Conservation (phyloP, 2,797 vertebrate genomes). For the Thripadectes ignobilis region DNA sequence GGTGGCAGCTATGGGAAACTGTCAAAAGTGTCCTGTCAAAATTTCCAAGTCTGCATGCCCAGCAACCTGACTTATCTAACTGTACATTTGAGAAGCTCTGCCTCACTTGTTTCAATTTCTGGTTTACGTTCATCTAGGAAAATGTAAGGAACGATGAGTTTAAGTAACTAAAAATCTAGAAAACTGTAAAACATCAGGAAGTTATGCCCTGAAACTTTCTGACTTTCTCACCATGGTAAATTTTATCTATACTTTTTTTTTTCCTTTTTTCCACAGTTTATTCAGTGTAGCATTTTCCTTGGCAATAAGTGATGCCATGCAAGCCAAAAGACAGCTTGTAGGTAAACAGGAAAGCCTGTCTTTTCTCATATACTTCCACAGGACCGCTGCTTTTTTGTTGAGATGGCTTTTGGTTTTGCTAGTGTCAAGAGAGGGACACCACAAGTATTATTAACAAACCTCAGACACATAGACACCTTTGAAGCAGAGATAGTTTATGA, state of each 20-base stretch:
- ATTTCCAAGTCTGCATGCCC: not conserved
- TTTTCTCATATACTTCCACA: not conserved
- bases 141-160: not conserved
- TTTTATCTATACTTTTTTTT: not conserved
- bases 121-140: not conserved
- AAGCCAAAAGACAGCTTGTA: not conserved
- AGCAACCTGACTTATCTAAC: not conserved
- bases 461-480: not conserved
- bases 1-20: not conserved
- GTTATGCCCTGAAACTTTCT: not conserved
- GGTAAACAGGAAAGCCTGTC: not conserved
- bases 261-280: not conserved
- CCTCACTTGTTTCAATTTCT: accelerated
- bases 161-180: not conserved
- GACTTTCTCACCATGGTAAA: not conserved
- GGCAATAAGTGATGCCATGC: not conserved
- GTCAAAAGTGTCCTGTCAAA: not conserved
- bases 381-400: not conserved
- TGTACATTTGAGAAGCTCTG: accelerated
- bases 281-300: not conserved
- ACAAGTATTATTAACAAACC: not conserved
- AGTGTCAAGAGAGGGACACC: not conserved
- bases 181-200: not conserved
- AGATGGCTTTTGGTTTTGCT: not conserved
- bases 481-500: not conserved